Conservation (phyloP, 2,113 vertebrate species). For the Romanogobio albipinnatus region DNA sequence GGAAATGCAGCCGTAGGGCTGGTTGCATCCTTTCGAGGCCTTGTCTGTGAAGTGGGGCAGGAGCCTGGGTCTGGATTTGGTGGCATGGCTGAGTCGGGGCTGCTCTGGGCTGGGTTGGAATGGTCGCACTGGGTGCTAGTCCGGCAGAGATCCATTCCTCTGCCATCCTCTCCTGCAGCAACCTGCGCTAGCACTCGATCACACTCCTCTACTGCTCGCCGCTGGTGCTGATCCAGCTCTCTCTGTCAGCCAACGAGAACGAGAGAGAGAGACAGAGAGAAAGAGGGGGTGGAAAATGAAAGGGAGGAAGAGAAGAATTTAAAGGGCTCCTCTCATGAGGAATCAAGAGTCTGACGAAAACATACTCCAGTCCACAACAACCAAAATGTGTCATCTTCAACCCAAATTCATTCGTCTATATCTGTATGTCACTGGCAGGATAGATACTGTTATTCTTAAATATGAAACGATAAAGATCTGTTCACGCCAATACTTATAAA, state of each 20-base stretch:
- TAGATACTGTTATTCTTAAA: background rate
- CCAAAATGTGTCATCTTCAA: background rate
- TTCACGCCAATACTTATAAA: background rate
- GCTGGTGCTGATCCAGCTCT: constrained; percentile 83
- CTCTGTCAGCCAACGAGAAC: constrained; percentile 34
- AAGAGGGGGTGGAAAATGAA: background rate
- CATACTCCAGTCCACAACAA: background rate
- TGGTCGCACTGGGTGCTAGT: constrained; percentile 84
- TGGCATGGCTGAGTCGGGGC: constrained; percentile 54
- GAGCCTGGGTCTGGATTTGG: constrained; percentile 57
- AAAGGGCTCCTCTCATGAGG: background rate
- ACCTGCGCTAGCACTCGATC: constrained; percentile 66
- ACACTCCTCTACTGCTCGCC: constrained; percentile 63
- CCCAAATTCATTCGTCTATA: background rate
- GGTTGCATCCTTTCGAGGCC: constrained; percentile 43
- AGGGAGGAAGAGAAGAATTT: background rate
- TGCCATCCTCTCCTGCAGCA: constrained; percentile 83
- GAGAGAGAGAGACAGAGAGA: constrained; percentile 9
- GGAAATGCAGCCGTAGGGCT: constrained; percentile 61
- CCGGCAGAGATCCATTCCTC: constrained; percentile 87
- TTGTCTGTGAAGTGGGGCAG: constrained; percentile 50
- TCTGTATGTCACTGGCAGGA: background rate
- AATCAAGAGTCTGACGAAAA: background rate
- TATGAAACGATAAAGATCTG: background rate
- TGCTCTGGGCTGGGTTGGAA: constrained; percentile 68